Evolutionary conservation across 2,888 invertebrate genomes (phyloP).

Genomic region (Agriopis aurantiaria): DNA sequence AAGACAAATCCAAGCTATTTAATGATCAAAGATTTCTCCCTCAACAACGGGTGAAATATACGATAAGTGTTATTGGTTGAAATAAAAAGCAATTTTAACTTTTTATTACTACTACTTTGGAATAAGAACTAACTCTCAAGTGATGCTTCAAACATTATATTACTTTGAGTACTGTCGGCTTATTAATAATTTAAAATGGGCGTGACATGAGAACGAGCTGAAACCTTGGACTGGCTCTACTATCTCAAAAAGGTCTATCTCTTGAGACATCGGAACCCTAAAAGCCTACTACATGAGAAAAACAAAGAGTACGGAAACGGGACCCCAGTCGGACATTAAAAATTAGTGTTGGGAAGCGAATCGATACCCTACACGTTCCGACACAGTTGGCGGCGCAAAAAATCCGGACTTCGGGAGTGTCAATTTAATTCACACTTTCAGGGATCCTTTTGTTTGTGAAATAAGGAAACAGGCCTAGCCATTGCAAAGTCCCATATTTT

Average conservation of each 20-base stretch:
- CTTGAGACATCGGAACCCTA: neutral
- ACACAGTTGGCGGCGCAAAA: conserved; percentile 38
- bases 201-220: neutral
- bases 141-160: no score
- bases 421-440: conserved; percentile 26
- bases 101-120: neutral
- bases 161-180: no score
- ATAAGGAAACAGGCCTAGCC: neutral
- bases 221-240: neutral
- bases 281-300: conserved; percentile 9
- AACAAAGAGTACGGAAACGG: conserved; percentile 40
- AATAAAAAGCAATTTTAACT: neutral
- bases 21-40: no score
- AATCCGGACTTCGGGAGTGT: conserved; percentile 24
- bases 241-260: neutral
- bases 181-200: no score
- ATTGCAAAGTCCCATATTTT: no score
- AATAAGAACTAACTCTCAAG: no score
- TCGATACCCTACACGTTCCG: conserved; percentile 41
- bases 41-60: neutral
- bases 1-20: no score
- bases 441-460: conserved; percentile 6
- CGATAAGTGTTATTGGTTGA: no score
- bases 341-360: conserved; percentile 44
- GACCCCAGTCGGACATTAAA: conserved; percentile 41